These are phyloP conservation scores for Rhabdophis nuchalis DNA, from an alignment of 2,797 vertebrate species.

Conservation along the genomic window DNA sequence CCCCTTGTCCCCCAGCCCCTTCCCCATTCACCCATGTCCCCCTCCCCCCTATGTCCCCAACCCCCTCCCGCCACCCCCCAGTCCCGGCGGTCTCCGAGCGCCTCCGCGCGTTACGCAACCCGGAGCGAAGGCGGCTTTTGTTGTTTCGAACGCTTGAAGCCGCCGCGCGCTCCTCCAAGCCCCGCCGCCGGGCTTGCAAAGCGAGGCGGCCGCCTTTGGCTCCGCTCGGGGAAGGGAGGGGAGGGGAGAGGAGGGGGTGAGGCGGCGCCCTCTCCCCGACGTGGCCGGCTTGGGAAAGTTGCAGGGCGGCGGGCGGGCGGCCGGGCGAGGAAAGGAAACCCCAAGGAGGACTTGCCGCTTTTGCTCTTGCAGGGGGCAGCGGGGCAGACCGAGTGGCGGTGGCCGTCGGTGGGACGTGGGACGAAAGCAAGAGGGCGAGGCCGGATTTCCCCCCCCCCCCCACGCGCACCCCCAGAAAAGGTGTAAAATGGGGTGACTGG, in stretches of 20 bases:
- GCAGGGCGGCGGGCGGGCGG: not conserved
- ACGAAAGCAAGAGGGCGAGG: not conserved
- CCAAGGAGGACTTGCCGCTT: fast-evolving
- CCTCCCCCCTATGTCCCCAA: too few relatives aligned
- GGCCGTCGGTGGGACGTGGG: not conserved
- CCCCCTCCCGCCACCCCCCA: too few relatives aligned
- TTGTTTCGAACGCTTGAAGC: not conserved
- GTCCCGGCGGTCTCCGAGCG: not conserved
- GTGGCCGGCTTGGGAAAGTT: not conserved
- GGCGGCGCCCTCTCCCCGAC: not conserved
- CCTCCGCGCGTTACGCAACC: not conserved
- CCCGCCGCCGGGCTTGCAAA: not conserved
- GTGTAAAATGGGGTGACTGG: not conserved
- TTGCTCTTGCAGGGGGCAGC: not conserved
- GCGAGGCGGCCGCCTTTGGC: not conserved
- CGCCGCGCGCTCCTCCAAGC: not conserved
- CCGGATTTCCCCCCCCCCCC: not conserved
- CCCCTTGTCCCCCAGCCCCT: too few relatives aligned
- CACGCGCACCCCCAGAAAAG: fast-evolving
- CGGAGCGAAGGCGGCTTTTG: not conserved
- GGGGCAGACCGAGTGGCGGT: not conserved
- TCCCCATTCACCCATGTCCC: not conserved
- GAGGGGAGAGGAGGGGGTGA: fast-evolving
- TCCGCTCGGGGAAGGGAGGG: not conserved
- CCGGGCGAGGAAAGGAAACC: not conserved